A percentile compares a stretch with the other conserved stretches of the same genome.
phyloP scores from a whole-genome alignment of 2,888 invertebrate species.

The Cryptops parisi region DNA sequence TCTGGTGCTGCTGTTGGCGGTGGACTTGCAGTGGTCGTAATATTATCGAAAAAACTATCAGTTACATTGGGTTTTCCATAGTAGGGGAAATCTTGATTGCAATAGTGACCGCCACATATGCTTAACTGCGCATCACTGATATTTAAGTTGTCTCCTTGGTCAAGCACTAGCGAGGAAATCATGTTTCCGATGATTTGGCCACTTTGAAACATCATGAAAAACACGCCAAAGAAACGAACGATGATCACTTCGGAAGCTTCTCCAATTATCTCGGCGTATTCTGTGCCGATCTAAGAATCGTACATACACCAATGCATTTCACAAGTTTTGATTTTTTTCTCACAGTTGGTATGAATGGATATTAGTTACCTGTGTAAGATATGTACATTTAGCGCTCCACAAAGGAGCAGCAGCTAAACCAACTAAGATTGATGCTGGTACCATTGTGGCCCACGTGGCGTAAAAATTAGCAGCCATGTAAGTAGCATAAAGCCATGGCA shows the following conservation, averaged over 20 bases:
- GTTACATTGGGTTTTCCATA: too few species aligned
- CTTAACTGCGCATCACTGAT: neutral
- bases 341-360: neutral
- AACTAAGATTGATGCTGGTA: constrained; percentile 78
- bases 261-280: constrained; percentile 2
- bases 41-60: too few species aligned
- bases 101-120: constrained; percentile 11
- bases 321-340: neutral
- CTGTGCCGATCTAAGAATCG: neutral
- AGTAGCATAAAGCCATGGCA: constrained; percentile 83
- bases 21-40: neutral
- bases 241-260: constrained; percentile 4
- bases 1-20: neutral
- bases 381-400: constrained; percentile 98
- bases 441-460: constrained; percentile 67
- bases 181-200: constrained; percentile 12
- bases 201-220: constrained; percentile 11
- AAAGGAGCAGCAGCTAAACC: constrained; percentile 92
- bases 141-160: neutral
- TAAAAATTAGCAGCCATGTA: constrained; percentile 92
- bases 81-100: constrained; percentile 1
- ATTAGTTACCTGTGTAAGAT: constrained; percentile 48
- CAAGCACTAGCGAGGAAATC: constrained; percentile 8
- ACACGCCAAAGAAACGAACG: constrained; percentile 10
- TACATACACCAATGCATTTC: too few species aligned